A percentile compares a stretch with the other conserved stretches of the same genome.
Conservation (phyloP, 2,888 invertebrate genomes). For the Drosophila picticornis region DNA sequence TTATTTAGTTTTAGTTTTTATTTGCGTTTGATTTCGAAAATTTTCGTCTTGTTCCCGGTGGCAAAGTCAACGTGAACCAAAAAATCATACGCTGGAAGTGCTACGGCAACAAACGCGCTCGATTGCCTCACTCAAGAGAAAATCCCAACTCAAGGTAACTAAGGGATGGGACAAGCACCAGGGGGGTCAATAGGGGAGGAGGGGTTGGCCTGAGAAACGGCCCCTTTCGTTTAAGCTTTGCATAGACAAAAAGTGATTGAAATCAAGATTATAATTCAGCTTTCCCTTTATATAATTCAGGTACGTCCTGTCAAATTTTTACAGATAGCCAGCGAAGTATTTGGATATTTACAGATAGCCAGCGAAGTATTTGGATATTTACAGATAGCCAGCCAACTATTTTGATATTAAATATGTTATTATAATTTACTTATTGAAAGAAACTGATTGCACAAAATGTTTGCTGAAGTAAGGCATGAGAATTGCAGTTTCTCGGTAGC, state of each 20-base stretch:
- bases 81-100: conserved; percentile 88
- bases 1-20: not conserved
- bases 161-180: not conserved
- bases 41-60: conserved; percentile 1
- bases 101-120: conserved; percentile 94
- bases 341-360: not conserved
- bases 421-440: not conserved
- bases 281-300: not conserved
- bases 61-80: conserved; percentile 20
- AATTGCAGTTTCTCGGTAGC: not conserved
- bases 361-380: not conserved
- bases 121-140: conserved; percentile 89
- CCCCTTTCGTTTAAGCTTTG: not conserved
- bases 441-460: not conserved
- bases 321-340: not conserved
- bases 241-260: not conserved
- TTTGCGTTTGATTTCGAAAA: conserved; percentile 3
- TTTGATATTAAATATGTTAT: not conserved
- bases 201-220: not conserved
- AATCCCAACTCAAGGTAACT: conserved; percentile 85
- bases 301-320: not conserved
- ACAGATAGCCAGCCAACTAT: too few relatives aligned
- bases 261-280: not conserved
- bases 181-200: not conserved
- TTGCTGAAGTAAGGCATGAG: not conserved